These are phyloP conservation scores for Dolichopus griseipennis DNA, from an alignment of 2,888 invertebrate species.

Conservation along the genomic window DNA sequence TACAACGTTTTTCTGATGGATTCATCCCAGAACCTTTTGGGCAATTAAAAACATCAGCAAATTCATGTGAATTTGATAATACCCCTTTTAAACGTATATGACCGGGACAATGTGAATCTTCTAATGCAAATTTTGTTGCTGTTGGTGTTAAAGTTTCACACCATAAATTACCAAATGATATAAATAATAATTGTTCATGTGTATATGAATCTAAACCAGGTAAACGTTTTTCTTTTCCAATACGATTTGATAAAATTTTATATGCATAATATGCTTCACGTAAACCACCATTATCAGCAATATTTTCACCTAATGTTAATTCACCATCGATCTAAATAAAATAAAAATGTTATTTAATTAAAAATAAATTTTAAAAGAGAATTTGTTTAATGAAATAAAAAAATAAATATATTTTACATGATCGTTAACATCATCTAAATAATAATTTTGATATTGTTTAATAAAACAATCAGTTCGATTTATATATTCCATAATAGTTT, in stretches of 20 bases:
- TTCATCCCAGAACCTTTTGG: slow-evolving; percentile 48
- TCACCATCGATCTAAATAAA: slow-evolving; percentile 62
- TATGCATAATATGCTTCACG: slow-evolving; percentile 65
- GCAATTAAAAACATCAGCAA: slow-evolving; percentile 57
- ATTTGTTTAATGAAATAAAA: too few species aligned
- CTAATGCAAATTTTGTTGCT: slow-evolving; percentile 54
- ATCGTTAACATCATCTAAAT: slow-evolving; percentile 53
- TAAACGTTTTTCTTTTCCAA: slow-evolving; percentile 54
- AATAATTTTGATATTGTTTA: slow-evolving; percentile 67
- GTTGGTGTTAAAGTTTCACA: slow-evolving; percentile 64
- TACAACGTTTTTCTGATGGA: slow-evolving; percentile 45
- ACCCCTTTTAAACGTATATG: slow-evolving; percentile 59
- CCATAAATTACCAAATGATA: slow-evolving; percentile 79
- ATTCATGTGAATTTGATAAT: slow-evolving; percentile 63
- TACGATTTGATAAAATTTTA: slow-evolving; percentile 48
- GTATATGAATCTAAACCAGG: slow-evolving; percentile 66
- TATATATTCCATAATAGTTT: slow-evolving; percentile 64
- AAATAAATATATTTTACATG: slow-evolving; percentile 46
- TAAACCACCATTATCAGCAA: slow-evolving; percentile 76
- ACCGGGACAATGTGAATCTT: slow-evolving; percentile 68
- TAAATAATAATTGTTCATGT: slow-evolving; percentile 68
- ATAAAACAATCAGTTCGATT: slow-evolving; percentile 75
- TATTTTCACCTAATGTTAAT: slow-evolving; percentile 69
- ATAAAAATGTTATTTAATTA: not conserved
- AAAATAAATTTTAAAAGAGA: not conserved